Base-by-base conservation (phyloP, 2,113 vertebrate species). In the Siniperca knerii region DNA sequence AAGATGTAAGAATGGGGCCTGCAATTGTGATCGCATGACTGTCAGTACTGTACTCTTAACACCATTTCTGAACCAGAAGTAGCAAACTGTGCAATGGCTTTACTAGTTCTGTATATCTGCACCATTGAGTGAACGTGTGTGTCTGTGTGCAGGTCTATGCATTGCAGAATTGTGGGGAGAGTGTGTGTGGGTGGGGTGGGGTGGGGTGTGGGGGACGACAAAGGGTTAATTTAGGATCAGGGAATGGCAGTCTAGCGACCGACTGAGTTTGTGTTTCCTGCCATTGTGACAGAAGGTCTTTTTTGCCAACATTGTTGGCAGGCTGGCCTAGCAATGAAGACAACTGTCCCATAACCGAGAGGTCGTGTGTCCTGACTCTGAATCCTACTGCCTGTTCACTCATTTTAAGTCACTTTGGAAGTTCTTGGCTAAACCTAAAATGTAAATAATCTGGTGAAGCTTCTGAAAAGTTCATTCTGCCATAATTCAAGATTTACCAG, bases 1-100 rank as follows among this genome's bases (percentile, higher is more conserved):
- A 96, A 96, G 93, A 96, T 96, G 93, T 96, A 94, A 93, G 92
- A 92, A 94, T 92, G 92, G 94, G 93, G 93, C 89, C 91, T 92
- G 93, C 88, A 83, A 80, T 80, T 89, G 89, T 92, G 92, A 92
- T 91, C 82, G 79, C 87, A 89, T 89, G 90, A 91, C 88, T 90
- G 91, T 93, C 87, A 79, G 79, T 85, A 82, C 83, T 90, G 82
- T 76, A 88, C 86, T 90, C 79, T 66, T 66, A 87, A 86, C 85
- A 90, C 87, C 86, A 57, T 83, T 66, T 90, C 86, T 91, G 74
- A 84, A 91, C 80, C 90, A 92, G 90, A 82, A 90, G 84, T 84
- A 89, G 83, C 83, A 89, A 91, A 90, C 85, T 85, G 90, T 92
- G 91, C 90, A 84, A 91, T 93, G 94, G 92, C 91, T 93, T 92